phyloP scores from a whole-genome alignment of 2,113 vertebrate genomes.

The Typhlomys cinereus region DNA sequence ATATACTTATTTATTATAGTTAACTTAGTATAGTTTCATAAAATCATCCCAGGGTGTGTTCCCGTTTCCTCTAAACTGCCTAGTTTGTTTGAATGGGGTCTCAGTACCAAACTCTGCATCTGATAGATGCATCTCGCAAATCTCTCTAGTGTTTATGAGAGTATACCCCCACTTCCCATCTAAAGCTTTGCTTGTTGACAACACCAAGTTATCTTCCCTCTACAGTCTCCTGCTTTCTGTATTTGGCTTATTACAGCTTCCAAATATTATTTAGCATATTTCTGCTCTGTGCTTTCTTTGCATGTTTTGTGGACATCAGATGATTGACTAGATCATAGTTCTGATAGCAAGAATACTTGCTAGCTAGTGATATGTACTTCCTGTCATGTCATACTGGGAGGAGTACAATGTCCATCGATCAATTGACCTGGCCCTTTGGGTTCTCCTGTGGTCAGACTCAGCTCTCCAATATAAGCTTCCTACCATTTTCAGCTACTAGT shows the following conservation, averaged over 20 bases:
- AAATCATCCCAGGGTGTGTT: slow-evolving; percentile 3
- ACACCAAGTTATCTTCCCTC: neutral
- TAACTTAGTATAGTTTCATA: neutral
- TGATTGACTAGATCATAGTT: neutral
- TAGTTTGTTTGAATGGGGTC: slow-evolving; percentile 19
- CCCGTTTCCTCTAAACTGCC: neutral
- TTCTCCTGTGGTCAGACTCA: neutral
- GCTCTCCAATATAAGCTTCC: neutral
- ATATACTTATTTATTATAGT: too few species aligned
- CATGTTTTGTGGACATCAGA: neutral
- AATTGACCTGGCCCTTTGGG: neutral
- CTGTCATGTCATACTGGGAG: neutral
- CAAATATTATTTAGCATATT: neutral
- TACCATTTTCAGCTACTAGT: neutral
- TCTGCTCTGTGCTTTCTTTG: neutral
- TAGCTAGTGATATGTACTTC: neutral
- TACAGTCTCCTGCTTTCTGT: neutral
- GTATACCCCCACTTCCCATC: neutral
- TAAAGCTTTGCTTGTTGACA: neutral
- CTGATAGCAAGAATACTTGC: neutral
- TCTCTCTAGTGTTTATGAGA: neutral
- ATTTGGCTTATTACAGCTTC: neutral
- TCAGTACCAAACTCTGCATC: neutral
- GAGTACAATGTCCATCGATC: neutral
- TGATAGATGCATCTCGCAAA: neutral